Evolutionary conservation across 1,140 invertebrate genomes (phyloP).

Genomic region (Dreissena polymorpha): DNA sequence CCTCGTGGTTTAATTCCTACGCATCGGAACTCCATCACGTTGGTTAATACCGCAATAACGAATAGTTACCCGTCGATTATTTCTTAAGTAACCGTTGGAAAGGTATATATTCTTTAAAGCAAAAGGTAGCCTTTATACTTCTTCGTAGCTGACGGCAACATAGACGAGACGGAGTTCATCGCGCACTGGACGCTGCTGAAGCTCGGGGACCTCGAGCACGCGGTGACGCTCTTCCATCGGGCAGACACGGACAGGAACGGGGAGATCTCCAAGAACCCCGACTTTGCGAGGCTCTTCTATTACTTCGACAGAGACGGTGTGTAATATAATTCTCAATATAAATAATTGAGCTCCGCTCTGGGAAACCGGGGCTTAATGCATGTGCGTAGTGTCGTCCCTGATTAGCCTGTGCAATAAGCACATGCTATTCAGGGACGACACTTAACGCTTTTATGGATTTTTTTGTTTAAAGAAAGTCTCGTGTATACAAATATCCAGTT

Average conservation of each 20-base stretch:
- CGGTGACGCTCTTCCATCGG: constrained; percentile 56
- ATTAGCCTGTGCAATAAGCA: not conserved
- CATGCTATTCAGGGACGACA: not conserved
- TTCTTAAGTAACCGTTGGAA: too few species aligned
- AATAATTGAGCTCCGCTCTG: too few species aligned
- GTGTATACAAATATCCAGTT: not conserved
- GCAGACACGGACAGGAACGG: constrained; percentile 60
- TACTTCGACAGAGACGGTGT: constrained; percentile 62
- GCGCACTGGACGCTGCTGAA: constrained; percentile 42
- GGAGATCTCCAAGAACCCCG: constrained; percentile 48
- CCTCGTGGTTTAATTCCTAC: too few species aligned
- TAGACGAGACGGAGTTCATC: constrained; percentile 57
- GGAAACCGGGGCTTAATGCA: not conserved
- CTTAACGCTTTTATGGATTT: not conserved
- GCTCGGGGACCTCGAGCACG: constrained; percentile 49
- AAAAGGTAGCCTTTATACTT: too few species aligned
- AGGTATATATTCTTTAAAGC: too few species aligned
- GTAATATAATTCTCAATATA: not conserved
- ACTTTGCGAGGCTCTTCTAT: constrained; percentile 55
- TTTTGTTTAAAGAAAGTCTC: too few species aligned
- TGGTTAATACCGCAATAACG: too few species aligned
- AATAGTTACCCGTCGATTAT: too few species aligned
- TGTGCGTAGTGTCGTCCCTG: not conserved
- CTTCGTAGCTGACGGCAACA: constrained; percentile 50
- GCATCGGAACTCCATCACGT: too few species aligned